phyloP scores from a whole-genome alignment of 2,888 invertebrate genomes.

The Drosophila engyochracea region DNA sequence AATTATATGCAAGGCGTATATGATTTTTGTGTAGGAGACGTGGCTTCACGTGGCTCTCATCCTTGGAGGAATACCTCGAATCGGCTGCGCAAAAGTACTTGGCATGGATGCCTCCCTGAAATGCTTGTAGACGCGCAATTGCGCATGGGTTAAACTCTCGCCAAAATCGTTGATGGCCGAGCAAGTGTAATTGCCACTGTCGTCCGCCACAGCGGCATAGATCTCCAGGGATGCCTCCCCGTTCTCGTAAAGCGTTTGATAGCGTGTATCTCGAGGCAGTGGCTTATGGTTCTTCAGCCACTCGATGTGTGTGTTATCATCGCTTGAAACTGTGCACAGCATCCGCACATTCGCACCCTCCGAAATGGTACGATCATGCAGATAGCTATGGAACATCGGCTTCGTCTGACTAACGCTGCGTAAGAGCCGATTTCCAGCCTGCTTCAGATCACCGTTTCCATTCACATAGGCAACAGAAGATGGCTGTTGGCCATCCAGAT shows the following conservation, averaged over 20 bases:
- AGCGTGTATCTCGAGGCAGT: constrained; percentile 87
- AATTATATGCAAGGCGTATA: constrained; percentile 27
- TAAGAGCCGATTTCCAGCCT: constrained; percentile 55
- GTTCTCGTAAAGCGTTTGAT: constrained; percentile 87
- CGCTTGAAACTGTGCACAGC: constrained; percentile 90
- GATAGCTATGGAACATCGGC: constrained; percentile 91
- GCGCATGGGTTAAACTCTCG: constrained; percentile 89
- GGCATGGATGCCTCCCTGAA: constrained; percentile 90
- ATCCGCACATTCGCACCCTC: constrained; percentile 91
- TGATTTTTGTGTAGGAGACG: not conserved
- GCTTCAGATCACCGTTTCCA: constrained; percentile 51
- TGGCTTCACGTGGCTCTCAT: constrained; percentile 6
- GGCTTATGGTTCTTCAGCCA: constrained; percentile 91
- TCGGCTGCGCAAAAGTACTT: constrained; percentile 91
- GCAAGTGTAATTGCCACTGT: constrained; percentile 93
- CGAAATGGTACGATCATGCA: constrained; percentile 91
- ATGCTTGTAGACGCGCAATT: constrained; percentile 90
- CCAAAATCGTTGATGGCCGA: constrained; percentile 92
- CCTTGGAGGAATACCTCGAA: constrained; percentile 87
- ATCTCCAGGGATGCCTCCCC: constrained; percentile 92
- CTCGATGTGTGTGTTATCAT: constrained; percentile 88
- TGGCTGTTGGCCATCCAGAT: not conserved
- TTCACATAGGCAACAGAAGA: constrained; percentile 41
- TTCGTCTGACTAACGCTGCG: constrained; percentile 65
- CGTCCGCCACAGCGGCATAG: constrained; percentile 88